Evolutionary conservation across 2,797 vertebrate species (phyloP).

Genomic region (Pipistrellus pygmaeus): DNA sequence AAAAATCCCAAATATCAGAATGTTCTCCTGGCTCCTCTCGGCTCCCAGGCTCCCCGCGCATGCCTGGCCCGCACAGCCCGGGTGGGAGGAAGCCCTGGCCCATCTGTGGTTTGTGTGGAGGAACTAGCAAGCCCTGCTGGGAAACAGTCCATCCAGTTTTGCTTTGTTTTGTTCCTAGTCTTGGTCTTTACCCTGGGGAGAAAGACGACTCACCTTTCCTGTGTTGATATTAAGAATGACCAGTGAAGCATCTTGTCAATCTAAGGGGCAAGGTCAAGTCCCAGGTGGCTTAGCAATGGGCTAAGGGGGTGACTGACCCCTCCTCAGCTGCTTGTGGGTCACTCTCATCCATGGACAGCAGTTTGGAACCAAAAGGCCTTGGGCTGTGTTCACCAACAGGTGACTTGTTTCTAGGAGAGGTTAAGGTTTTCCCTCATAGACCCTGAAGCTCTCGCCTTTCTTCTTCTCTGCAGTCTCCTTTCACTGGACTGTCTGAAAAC

Average conservation of each 20-base stretch:
- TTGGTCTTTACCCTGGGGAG: constrained; percentile 8
- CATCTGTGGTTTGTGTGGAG: neutral
- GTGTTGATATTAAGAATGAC: neutral
- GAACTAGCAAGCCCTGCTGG: neutral
- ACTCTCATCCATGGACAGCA: neutral
- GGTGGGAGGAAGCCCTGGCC: neutral
- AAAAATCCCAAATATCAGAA: neutral
- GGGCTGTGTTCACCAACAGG: neutral
- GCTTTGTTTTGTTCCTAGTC: neutral
- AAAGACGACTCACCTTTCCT: constrained; percentile 21
- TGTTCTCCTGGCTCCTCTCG: neutral
- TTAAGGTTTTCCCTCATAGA: neutral
- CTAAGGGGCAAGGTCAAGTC: neutral
- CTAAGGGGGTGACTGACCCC: no score
- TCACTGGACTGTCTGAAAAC: neutral
- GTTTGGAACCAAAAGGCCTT: neutral
- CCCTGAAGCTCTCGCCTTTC: neutral
- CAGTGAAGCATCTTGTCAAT: neutral
- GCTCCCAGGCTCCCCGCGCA: no score
- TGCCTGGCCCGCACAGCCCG: neutral
- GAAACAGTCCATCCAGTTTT: neutral
- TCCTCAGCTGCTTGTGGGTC: neutral
- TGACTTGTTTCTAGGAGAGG: neutral
- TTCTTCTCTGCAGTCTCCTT: neutral
- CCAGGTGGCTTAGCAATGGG: neutral